These are phyloP conservation scores for Onychostoma macrolepis DNA, from an alignment of 2,113 vertebrate genomes.

Conservation along the genomic window DNA sequence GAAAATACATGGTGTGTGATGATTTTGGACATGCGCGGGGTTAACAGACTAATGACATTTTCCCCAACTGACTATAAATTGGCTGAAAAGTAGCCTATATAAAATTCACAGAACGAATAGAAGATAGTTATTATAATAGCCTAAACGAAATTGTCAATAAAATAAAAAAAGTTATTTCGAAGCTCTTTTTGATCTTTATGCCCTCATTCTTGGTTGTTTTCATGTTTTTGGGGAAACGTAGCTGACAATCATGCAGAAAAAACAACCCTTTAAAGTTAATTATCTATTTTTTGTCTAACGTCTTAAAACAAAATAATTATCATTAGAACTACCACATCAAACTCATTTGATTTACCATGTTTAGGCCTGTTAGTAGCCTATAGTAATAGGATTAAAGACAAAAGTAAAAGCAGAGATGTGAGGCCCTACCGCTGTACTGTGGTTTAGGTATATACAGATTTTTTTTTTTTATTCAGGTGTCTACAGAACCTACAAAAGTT, in stretches of 20 bases:
- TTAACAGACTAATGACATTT: neutral
- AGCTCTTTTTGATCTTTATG: neutral
- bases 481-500: constrained; percentile 61
- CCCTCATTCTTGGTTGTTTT: neutral
- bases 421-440: neutral
- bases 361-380: no score
- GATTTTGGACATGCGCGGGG: neutral
- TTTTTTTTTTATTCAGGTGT: neutral
- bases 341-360: neutral
- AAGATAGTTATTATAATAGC: neutral
- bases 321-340: neutral
- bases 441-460: neutral
- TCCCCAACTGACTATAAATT: neutral
- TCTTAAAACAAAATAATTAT: neutral
- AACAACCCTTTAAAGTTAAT: neutral
- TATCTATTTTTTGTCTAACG: neutral
- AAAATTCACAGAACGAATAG: neutral
- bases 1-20: neutral
- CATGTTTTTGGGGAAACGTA: neutral
- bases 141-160: neutral
- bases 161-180: neutral
- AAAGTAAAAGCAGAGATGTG: neutral
- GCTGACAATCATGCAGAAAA: neutral
- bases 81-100: neutral
- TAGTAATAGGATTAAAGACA: neutral